A percentile compares a stretch with the other conserved stretches of the same genome.
These are phyloP conservation scores for Epizoanthus rinbou DNA, from an alignment of 92 coral and sea anemone species.

Conservation along the genomic window DNA sequence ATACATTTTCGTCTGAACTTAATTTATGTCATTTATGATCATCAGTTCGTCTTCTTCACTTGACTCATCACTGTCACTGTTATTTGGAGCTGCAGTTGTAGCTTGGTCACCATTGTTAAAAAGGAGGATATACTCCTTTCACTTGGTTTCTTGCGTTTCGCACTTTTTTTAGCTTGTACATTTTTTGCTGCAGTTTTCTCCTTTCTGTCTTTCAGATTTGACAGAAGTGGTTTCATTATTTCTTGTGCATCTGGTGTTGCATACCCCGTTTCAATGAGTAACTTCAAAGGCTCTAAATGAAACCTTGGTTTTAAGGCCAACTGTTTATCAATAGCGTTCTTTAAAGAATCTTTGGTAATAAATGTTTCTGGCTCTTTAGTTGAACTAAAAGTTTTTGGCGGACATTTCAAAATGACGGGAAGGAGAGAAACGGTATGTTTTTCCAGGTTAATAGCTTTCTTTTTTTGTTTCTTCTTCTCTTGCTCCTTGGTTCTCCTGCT, in stretches of 20 bases:
- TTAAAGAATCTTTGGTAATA: constrained; percentile 18
- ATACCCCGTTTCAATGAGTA: not conserved
- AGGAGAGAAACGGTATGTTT: constrained; percentile 10
- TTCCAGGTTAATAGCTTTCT: constrained; percentile 15
- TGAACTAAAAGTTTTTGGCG: constrained; percentile 18
- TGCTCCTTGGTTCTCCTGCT: not conserved
- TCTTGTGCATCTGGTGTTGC: constrained; percentile 12
- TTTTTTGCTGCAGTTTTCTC: constrained; percentile 16
- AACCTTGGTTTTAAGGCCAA: constrained; percentile 15
- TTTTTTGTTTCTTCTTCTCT: constrained; percentile 5
- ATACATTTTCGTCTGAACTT: constrained; percentile 11
- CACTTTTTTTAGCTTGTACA: not conserved
- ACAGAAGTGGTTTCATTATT: constrained; percentile 6
- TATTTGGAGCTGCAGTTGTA: constrained; percentile 1
- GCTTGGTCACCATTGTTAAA: constrained; percentile 11
- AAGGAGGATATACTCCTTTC: constrained; percentile 15
- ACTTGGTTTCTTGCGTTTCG: constrained; percentile 13
- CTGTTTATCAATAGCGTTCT: constrained; percentile 13
- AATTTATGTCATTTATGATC: constrained; percentile 7
- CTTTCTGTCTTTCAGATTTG: constrained; percentile 20
- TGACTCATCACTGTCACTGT: constrained; percentile 12
- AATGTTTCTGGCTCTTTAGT: constrained; percentile 15
- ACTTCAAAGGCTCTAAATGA: constrained; percentile 9
- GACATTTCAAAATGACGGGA: constrained; percentile 11
- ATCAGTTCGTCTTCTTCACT: constrained; percentile 10